Conservation (phyloP, 2,113 vertebrate species). For the Sceloporus tristichus region DNA sequence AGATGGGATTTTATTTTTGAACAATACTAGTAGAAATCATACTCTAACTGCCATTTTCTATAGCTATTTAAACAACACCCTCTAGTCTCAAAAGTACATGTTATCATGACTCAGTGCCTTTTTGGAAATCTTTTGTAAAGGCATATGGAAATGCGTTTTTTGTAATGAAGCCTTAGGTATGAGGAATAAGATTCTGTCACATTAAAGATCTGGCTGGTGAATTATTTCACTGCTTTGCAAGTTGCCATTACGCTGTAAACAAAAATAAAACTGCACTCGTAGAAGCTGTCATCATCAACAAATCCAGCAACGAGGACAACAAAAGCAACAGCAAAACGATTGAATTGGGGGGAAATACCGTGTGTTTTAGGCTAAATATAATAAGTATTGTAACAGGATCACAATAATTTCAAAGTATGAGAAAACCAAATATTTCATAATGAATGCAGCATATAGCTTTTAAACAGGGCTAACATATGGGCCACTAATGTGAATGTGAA, state of each 20-base stretch:
- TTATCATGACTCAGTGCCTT: conserved; percentile 50
- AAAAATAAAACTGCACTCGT: conserved; percentile 70
- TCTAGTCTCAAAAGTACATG: conserved; percentile 54
- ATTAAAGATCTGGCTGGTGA: conserved; percentile 63
- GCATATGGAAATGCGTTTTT: conserved; percentile 58
- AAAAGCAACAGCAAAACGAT: conserved; percentile 25
- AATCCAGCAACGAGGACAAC: conserved; percentile 30
- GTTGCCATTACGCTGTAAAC: conserved; percentile 69
- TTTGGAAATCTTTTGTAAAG: conserved; percentile 62
- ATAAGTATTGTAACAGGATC: conserved; percentile 75
- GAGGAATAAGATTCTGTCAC: conserved; percentile 60
- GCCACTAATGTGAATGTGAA: conserved; percentile 84
- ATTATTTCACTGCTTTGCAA: conserved; percentile 67
- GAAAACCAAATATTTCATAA: conserved; percentile 82
- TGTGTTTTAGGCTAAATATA: conserved; percentile 74
- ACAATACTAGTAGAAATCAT: background rate
- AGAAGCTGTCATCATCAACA: conserved; percentile 56
- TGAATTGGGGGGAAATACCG: conserved; percentile 46
- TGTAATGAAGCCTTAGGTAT: conserved; percentile 70
- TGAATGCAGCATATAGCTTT: conserved; percentile 85
- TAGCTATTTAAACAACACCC: conserved; percentile 31
- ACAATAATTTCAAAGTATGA: conserved; percentile 79
- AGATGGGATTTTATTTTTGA: background rate
- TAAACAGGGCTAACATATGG: conserved; percentile 88
- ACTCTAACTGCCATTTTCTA: background rate